These are phyloP conservation scores for Lymantria dispar DNA, from an alignment of 2,888 invertebrate genomes.

Conservation along the genomic window DNA sequence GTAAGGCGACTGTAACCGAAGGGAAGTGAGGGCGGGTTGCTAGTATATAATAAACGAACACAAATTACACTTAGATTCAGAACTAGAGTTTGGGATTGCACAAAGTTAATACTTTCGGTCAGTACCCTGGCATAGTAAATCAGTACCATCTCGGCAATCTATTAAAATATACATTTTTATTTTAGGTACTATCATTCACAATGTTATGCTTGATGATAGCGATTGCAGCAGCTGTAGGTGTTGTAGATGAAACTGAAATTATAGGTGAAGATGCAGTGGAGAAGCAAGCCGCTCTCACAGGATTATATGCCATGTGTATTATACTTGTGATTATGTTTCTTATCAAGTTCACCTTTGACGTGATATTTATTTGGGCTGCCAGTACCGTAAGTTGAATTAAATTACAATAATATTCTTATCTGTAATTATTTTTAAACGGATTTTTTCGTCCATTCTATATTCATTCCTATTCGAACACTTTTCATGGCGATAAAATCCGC, in stretches of 20 bases:
- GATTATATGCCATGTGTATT: conserved; percentile 62
- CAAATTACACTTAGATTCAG: too few species aligned
- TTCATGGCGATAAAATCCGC: too few species aligned
- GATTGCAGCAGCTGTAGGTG: conserved; percentile 39
- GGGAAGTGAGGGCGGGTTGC: too few species aligned
- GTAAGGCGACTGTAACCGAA: too few species aligned
- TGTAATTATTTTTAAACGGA: too few species aligned
- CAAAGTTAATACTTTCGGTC: too few species aligned
- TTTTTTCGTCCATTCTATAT: too few species aligned
- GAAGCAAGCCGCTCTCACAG: conserved; percentile 52
- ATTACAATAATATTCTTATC: neutral
- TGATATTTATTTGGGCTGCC: conserved; percentile 62
- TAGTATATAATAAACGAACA: too few species aligned
- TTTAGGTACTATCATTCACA: conserved; percentile 53
- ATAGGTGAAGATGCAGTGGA: conserved; percentile 37
- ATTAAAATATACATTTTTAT: neutral
- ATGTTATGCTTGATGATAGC: conserved; percentile 55
- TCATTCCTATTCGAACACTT: too few species aligned
- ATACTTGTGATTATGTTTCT: conserved; percentile 66
- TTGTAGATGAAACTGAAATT: conserved; percentile 26
- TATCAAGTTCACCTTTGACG: conserved; percentile 61
- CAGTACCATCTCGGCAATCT: too few species aligned
- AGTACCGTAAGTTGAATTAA: conserved; percentile 41
- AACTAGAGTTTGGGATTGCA: too few species aligned
- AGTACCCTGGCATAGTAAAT: too few species aligned